Evolutionary conservation across 1,140 invertebrate genomes (phyloP).

Genomic region (Centruroides vittatus): DNA sequence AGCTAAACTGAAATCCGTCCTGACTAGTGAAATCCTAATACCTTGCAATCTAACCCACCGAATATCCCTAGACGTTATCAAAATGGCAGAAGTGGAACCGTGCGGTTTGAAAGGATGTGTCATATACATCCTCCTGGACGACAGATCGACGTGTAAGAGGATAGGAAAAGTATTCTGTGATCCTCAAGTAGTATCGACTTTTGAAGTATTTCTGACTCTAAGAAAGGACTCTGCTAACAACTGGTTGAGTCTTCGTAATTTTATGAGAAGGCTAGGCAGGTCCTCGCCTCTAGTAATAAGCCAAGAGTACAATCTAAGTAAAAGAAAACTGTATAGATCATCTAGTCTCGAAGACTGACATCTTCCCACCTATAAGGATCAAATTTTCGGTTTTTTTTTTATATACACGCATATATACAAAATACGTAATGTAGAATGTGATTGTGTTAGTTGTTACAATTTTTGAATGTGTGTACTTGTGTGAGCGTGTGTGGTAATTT

Average conservation of each 20-base stretch:
- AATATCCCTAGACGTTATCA: slow-evolving; percentile 56
- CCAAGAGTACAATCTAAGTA: slow-evolving; percentile 62
- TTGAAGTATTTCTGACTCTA: slow-evolving; percentile 69
- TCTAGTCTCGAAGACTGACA: too few species aligned
- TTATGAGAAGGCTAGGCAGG: slow-evolving; percentile 53
- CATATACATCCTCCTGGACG: slow-evolving; percentile 26
- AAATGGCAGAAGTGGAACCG: slow-evolving; percentile 65
- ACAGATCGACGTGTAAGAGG: slow-evolving; percentile 26
- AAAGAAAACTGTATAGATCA: slow-evolving; percentile 69
- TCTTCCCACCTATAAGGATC: too few species aligned
- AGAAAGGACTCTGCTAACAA: slow-evolving; percentile 50
- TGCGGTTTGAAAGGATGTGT: slow-evolving; percentile 49
- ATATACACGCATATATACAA: too few species aligned
- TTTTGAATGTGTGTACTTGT: too few species aligned
- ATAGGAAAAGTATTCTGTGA: slow-evolving; percentile 59
- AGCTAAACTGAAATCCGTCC: slow-evolving; percentile 50
- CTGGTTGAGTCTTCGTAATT: slow-evolving; percentile 59
- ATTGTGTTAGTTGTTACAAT: too few species aligned
- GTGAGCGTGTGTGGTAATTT: too few species aligned
- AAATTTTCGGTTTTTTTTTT: too few species aligned
- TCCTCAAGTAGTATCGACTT: slow-evolving; percentile 64
- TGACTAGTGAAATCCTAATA: slow-evolving; percentile 61
- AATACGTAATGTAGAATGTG: too few species aligned
- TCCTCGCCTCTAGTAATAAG: slow-evolving; percentile 69
- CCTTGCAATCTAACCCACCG: slow-evolving; percentile 57